Evolutionary conservation across 2,113 vertebrate species (phyloP).

Genomic region (Hyperopisus bebe): DNA sequence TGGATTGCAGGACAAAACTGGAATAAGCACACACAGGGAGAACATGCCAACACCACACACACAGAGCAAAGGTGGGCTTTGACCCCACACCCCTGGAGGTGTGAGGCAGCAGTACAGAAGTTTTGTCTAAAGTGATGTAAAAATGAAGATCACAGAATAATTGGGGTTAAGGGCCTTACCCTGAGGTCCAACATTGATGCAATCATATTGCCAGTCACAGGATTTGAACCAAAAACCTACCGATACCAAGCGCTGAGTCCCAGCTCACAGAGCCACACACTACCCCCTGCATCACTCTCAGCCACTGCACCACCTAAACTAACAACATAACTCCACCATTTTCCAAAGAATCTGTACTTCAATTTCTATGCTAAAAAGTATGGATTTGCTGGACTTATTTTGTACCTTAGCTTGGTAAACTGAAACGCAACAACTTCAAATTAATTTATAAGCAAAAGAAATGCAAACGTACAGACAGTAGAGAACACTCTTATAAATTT

Average conservation of each 20-base stretch:
- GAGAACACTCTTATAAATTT: background rate
- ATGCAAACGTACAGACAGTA: background rate
- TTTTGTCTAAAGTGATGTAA: background rate
- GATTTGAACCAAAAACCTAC: background rate
- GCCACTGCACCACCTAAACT: background rate
- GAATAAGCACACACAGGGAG: background rate
- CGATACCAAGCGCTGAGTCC: background rate
- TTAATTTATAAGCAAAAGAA: background rate
- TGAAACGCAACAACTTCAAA: background rate
- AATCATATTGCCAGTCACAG: background rate
- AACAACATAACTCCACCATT: background rate
- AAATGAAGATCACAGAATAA: background rate
- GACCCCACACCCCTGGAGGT: background rate
- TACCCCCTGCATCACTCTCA: background rate
- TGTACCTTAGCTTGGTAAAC: background rate
- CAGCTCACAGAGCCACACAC: background rate
- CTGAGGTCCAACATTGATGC: background rate
- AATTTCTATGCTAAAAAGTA: background rate
- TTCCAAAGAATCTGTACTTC: constrained; percentile 2
- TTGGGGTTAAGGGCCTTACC: background rate
- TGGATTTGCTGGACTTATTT: background rate
- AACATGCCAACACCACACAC: background rate
- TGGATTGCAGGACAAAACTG: background rate
- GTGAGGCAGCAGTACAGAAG: background rate
- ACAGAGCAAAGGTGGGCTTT: background rate